Conservation (phyloP, 2,113 vertebrate genomes). For the Takifugu bimaculatus region DNA sequence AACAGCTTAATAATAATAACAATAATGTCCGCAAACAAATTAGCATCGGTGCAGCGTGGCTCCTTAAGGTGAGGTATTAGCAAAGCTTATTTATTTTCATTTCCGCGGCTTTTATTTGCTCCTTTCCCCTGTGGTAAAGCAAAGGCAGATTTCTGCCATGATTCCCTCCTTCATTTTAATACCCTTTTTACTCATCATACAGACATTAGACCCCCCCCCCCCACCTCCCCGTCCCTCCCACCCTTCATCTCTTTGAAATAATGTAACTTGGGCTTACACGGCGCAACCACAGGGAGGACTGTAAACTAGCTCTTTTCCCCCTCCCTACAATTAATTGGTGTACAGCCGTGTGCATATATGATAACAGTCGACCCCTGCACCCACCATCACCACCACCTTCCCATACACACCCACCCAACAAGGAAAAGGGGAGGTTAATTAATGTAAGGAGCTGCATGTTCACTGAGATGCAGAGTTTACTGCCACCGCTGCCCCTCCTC, state of each 20-base stretch:
- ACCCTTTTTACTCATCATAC: conserved; percentile 98
- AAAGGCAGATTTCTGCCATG: conserved; percentile 92
- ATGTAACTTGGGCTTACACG: conserved; percentile 49
- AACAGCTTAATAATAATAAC: conserved; percentile 86
- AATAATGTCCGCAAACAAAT: conserved; percentile 79
- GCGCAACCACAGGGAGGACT: conserved; percentile 82
- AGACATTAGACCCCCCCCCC: conserved; percentile 82
- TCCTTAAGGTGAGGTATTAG: conserved; percentile 98
- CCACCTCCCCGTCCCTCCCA: conserved; percentile 9
- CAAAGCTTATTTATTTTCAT: conserved; percentile 99
- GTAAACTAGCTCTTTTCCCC: conserved; percentile 83
- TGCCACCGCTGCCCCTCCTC: conserved; percentile 72
- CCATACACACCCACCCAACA: conserved; percentile 71
- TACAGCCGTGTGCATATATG: conserved; percentile 88
- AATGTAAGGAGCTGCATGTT: conserved; percentile 93
- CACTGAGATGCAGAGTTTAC: conserved; percentile 92
- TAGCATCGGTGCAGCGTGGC: conserved; percentile 60
- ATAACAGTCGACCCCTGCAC: conserved; percentile 70
- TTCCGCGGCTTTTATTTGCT: conserved; percentile 95
- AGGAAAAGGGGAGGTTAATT: conserved; percentile 99
- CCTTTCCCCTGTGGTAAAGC: conserved; percentile 88
- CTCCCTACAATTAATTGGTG: conserved; percentile 93
- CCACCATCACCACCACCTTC: conserved; percentile 1
- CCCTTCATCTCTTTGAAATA: conserved; percentile 63
- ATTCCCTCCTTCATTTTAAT: conserved; percentile 97